Conservation (phyloP, 2,888 invertebrate genomes). For the Onthophagus sagittarius region DNA sequence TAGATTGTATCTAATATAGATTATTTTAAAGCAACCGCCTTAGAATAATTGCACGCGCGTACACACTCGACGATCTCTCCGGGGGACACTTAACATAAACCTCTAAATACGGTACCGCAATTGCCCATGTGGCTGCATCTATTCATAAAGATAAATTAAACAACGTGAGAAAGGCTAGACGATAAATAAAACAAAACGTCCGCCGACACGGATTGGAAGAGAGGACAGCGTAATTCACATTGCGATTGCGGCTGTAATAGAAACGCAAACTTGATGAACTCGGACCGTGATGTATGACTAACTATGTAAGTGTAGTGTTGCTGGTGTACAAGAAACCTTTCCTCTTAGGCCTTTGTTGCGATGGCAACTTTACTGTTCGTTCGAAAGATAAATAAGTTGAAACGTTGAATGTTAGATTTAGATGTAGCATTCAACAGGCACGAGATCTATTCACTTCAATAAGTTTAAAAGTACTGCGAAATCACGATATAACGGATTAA, state of each 20-base stretch:
- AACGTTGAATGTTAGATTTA: background rate
- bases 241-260: conserved; percentile 16
- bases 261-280: conserved; percentile 22
- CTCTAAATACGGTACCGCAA: background rate
- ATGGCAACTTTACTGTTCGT: background rate
- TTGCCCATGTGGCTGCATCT: background rate
- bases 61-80: background rate
- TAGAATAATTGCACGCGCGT: background rate
- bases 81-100: background rate
- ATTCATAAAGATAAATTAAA: conserved; percentile 12
- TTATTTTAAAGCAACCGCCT: background rate
- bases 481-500: too few species aligned
- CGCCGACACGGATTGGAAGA: background rate
- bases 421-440: too few species aligned
- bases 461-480: too few species aligned
- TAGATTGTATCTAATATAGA: background rate
- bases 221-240: conserved; percentile 3
- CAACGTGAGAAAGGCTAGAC: conserved; percentile 4
- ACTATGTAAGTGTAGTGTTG: background rate
- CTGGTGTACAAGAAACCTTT: background rate
- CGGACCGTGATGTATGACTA: conserved; percentile 18
- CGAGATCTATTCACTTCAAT: too few species aligned
- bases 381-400: background rate
- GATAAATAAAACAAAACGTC: conserved; percentile 10
- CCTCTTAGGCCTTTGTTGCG: background rate